Base-by-base conservation (phyloP, 2,797 vertebrate species). In the Arremon brunneinucha region DNA sequence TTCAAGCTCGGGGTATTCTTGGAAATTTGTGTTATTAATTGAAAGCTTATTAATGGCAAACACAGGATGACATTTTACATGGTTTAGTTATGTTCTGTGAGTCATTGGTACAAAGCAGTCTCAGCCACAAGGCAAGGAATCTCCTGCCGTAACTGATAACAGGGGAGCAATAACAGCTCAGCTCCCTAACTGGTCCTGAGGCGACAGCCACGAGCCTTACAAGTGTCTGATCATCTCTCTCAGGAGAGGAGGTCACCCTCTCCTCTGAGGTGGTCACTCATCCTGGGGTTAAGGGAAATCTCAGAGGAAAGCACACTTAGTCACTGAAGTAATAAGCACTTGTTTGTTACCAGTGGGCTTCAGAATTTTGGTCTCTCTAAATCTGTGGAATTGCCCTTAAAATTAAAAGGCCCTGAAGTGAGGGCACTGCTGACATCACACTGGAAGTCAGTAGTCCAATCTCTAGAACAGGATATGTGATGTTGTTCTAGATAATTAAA, bases 21-120 rank as follows among this genome's bases (percentile, higher is more conserved):
- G 95, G 94, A 97, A 97, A 98, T 98, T 97, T 97, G 97, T 97
- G 96, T 97, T 98, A 98, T 98, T 98, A 98, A 98, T 98, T 98
- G 98, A 97, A 97, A 98, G 98, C 95, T 94, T 95, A 98, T 98
- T 98, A 98, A 98, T 98, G 98, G 97, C 97, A 98, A 98, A 98
- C 96, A 97, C 96, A 95, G 98, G 98, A 98, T 98, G 98, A 99
- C 98, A 98, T 98, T 98, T 99, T 98, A 98, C 98, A 98, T 98
- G 98, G 98, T 98, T 98, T 98, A 98, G 98, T 98, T 98, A 98
- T 98, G 98, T 98, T 98, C 97, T 97, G 98, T 98, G 98, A 98
- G 98, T 98, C 98, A 97, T 97, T 94, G 97, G 82, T 97, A 96
- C 95, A 98, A 98, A 83, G 83, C 97, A 98, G 98, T 95, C 98